Evolutionary conservation across 2,797 vertebrate genomes (phyloP).

Genomic region (Molossus molossus): DNA sequence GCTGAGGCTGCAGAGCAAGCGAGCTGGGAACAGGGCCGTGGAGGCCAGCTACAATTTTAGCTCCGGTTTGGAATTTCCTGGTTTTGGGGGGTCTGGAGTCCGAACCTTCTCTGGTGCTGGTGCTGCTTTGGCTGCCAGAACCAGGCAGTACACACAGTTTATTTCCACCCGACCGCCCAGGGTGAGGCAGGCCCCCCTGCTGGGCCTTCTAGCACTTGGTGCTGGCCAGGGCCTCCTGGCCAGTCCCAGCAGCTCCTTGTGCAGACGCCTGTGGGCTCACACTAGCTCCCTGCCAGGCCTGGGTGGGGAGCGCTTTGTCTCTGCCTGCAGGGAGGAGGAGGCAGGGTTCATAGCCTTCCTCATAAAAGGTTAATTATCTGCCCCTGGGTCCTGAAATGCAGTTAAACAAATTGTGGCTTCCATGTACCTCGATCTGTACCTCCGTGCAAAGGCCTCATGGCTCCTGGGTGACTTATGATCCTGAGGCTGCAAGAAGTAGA

Average conservation of each 20-base stretch:
- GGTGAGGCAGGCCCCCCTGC: constrained; percentile 60
- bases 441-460: not conserved
- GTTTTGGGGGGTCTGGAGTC: constrained; percentile 80
- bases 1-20: not conserved
- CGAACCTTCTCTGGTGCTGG: constrained; percentile 75
- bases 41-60: constrained; percentile 78
- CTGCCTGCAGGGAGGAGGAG: constrained; percentile 56
- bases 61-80: constrained; percentile 84
- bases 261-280: constrained; percentile 1
- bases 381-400: constrained; percentile 67
- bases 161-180: constrained; percentile 83
- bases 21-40: constrained; percentile 1
- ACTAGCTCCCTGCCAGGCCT: constrained; percentile 51
- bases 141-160: constrained; percentile 75
- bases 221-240: constrained; percentile 68
- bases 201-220: constrained; percentile 2
- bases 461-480: constrained; percentile 17
- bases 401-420: constrained; percentile 39
- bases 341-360: constrained; percentile 33
- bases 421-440: constrained; percentile 3
- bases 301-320: constrained; percentile 65
- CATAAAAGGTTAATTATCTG: constrained; percentile 76
- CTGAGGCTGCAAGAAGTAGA: not conserved
- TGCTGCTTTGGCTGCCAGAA: constrained; percentile 77
- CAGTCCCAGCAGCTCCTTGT: constrained; percentile 70